phyloP scores from a whole-genome alignment of 2,888 invertebrate species.

The Xanthorhoe designata region DNA sequence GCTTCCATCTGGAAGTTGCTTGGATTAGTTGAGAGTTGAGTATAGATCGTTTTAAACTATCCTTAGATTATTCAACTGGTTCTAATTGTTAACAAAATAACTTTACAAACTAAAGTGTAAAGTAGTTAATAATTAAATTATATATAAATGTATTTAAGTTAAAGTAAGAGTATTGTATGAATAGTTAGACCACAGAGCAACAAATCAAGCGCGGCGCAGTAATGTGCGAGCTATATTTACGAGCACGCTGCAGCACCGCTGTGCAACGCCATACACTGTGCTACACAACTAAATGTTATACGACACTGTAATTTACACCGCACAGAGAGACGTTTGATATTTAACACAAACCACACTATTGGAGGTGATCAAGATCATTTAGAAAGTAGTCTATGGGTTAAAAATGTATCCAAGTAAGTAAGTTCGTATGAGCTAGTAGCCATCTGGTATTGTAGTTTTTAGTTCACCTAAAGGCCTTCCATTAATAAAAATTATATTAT shows the following conservation, averaged over 20 bases:
- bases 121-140: too few relatives aligned
- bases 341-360: background rate
- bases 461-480: too few relatives aligned
- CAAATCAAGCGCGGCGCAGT: slow-evolving; percentile 30
- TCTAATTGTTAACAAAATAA: too few relatives aligned
- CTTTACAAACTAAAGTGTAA: too few relatives aligned
- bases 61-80: too few relatives aligned
- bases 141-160: slow-evolving; percentile 2
- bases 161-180: slow-evolving; percentile 4
- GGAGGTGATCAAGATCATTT: background rate
- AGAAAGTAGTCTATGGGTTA: background rate
- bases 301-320: background rate
- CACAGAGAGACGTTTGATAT: background rate
- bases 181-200: slow-evolving; percentile 20
- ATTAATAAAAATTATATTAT: too few relatives aligned
- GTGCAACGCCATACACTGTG: background rate
- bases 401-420: too few relatives aligned
- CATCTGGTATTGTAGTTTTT: too few relatives aligned
- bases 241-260: slow-evolving; percentile 12
- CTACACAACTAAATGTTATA: slow-evolving; percentile 12
- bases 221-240: slow-evolving; percentile 20
- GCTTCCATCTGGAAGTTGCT: too few relatives aligned
- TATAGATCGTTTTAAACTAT: too few relatives aligned
- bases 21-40: too few relatives aligned
- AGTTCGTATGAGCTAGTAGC: too few relatives aligned